Evolutionary conservation across 2,113 vertebrate species (phyloP), one percentile per base, ranked within the genome.

Genomic region (Fulmarus glacialis): DNA sequence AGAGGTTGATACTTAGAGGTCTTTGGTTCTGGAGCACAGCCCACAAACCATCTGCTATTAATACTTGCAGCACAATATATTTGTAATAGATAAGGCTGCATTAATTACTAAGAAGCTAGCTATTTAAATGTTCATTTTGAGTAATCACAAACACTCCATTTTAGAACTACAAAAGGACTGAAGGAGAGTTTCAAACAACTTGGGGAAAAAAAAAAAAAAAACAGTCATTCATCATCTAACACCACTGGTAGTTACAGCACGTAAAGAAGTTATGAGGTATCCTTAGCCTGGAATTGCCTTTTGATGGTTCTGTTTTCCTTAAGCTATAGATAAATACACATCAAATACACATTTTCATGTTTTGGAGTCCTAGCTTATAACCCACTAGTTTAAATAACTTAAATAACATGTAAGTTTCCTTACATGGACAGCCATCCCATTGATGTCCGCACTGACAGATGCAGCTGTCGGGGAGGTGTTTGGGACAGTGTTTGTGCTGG

Each of bases 401-500:
- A n/a, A n/a, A n/a, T n/a, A n/a, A n/a, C n/a, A n/a, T n/a, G n/a
- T n/a, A n/a, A 13, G 78, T 19, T 80, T 77, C 86, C 98, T 40
- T 98, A 99, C 99, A 5, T 98, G 97, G 86, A 99, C 82, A 0
- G 99, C 99, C 97, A 99, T 99, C 48, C 99, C 99, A 0, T 99
- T 99, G 90, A 99, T 97, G 96, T 99, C 99, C 0, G 99, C 97
- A 4, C 99, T 99, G 81, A 98, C 99, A 0, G 99, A 99, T 29
- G 99, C 99, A 0, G 99, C 99, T 0, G 99, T 99, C 0, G 99
- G 98, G 67, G 99, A 99, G 20, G 99, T 98, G 66, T 99, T 99
- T 60, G 99, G 99, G 21, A 99, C 99, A 0, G 99, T 99, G 93
- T 98, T 99, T n/a, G 99, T 99, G 98, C 99, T 99, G 5, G 99